Percentiles rank a stretch among this genome's conserved stretches.
These are phyloP conservation scores for Drosophila busckii DNA, from an alignment of 1,140 invertebrate species.

Conservation along the genomic window DNA sequence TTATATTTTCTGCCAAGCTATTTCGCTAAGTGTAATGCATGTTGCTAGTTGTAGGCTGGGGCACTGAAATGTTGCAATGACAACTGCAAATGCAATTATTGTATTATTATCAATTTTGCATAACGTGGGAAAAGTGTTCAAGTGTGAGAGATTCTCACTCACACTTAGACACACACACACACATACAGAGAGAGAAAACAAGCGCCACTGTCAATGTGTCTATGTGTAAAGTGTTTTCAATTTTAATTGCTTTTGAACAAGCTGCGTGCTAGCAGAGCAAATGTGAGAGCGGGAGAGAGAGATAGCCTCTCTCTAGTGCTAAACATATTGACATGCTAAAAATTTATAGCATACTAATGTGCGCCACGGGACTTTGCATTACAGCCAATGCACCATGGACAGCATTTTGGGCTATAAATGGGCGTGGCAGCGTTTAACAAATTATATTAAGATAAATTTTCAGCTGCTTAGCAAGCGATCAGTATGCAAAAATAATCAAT, in stretches of 20 bases:
- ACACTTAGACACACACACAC: no score
- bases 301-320: not conserved
- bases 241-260: constrained; percentile 52
- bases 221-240: constrained; percentile 21
- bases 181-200: no score
- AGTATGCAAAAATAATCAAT: no score
- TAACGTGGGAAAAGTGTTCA: constrained; percentile 8
- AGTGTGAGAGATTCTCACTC: not conserved
- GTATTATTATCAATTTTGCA: constrained; percentile 35
- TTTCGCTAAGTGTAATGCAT: not conserved
- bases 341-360: constrained; percentile 30
- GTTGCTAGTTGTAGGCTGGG: not conserved
- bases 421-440: no score
- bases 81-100: constrained; percentile 36
- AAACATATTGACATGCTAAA: constrained; percentile 47
- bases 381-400: no score
- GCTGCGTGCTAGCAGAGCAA: not conserved
- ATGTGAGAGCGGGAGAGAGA: not conserved
- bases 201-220: not conserved
- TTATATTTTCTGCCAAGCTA: no score
- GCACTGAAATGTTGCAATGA: constrained; percentile 24
- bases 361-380: no score
- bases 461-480: no score
- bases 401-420: no score
- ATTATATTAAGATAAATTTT: no score